Evolutionary conservation across 2,113 vertebrate genomes (phyloP).

Genomic region (Heteronetta atricapilla): DNA sequence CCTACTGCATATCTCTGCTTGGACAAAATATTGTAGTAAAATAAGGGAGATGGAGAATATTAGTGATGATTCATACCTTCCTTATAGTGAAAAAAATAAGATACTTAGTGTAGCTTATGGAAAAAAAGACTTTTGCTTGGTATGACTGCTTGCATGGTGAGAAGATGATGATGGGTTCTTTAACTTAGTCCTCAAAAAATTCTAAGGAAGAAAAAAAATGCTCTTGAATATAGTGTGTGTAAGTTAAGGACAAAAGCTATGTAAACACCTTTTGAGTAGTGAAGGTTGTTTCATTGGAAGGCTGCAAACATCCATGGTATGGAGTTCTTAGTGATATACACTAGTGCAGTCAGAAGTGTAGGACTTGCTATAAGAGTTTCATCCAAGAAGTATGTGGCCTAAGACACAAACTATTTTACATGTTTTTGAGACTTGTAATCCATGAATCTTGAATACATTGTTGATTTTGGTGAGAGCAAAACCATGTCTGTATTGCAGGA

Average conservation of each 20-base stretch:
- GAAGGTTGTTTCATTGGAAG: not conserved
- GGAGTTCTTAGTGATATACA: not conserved
- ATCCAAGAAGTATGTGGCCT: not conserved
- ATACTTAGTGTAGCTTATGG: not conserved
- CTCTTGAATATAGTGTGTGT: not conserved
- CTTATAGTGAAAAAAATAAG: not conserved
- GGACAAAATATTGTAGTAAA: not conserved
- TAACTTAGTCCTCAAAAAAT: not conserved
- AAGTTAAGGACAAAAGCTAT: not conserved
- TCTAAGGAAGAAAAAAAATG: not conserved
- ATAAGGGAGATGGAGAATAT: not conserved
- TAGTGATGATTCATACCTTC: not conserved
- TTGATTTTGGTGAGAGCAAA: not conserved
- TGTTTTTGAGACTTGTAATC: not conserved
- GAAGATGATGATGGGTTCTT: not conserved
- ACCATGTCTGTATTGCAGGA: not conserved
- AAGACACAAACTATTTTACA: not conserved
- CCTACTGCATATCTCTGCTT: not conserved
- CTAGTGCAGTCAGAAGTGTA: not conserved
- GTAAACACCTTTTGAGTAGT: not conserved
- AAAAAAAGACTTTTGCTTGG: not conserved
- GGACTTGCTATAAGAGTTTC: not conserved
- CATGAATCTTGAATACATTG: not conserved
- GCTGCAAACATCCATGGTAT: not conserved
- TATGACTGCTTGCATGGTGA: not conserved